A percentile compares a stretch with the other conserved stretches of the same genome.
phyloP scores from a whole-genome alignment of 2,113 vertebrate species.

The Apeltes quadracus region DNA sequence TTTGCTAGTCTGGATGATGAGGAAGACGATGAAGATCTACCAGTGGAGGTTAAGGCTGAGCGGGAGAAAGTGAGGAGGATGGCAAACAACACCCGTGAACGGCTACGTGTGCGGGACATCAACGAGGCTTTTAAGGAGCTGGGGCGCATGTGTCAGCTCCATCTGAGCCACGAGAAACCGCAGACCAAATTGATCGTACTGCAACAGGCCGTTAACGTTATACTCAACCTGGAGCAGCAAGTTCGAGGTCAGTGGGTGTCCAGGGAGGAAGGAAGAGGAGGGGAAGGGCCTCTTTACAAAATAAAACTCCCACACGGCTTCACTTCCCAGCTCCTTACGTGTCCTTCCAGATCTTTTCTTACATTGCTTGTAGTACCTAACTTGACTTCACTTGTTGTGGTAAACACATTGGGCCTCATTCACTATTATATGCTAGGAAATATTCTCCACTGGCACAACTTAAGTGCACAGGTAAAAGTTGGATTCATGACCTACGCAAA shows the following conservation, averaged over 20 bases:
- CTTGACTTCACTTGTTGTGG: neutral
- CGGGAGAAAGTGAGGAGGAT: constrained; percentile 97
- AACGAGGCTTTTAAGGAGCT: constrained; percentile 99
- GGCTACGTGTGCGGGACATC: constrained; percentile 97
- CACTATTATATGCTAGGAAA: neutral
- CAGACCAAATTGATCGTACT: constrained; percentile 99
- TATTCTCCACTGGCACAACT: neutral
- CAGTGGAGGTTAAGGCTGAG: constrained; percentile 96
- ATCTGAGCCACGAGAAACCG: constrained; percentile 98
- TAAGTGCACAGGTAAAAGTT: neutral
- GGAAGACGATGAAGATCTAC: constrained; percentile 92
- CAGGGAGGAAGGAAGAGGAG: constrained; percentile 74
- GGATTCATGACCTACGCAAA: neutral
- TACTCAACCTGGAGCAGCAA: constrained; percentile 99
- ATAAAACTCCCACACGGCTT: constrained; percentile 60
- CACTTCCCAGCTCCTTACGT: constrained; percentile 37
- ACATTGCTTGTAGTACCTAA: neutral
- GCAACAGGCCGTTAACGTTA: constrained; percentile 98
- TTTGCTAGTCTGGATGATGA: constrained; percentile 84
- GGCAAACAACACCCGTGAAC: constrained; percentile 96
- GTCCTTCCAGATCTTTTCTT: neutral
- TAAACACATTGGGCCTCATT: neutral
- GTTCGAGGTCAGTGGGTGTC: constrained; percentile 98
- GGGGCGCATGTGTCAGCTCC: constrained; percentile 97
- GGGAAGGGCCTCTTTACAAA: constrained; percentile 54